Base-by-base conservation (phyloP, 2,797 vertebrate species). In the Echeneis naucrates region DNA sequence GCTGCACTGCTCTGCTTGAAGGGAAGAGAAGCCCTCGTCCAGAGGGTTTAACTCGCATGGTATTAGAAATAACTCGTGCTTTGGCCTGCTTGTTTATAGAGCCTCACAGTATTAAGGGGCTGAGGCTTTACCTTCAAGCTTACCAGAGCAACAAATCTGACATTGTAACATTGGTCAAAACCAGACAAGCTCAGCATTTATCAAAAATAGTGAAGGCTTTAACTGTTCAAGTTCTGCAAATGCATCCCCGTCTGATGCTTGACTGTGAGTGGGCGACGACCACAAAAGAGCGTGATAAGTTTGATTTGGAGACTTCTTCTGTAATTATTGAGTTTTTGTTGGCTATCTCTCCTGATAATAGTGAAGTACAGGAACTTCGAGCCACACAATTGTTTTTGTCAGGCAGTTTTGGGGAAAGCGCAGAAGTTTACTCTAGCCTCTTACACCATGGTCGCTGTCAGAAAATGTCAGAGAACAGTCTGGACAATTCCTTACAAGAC, bases 51-150 rank as follows among this genome's bases (percentile, higher is more conserved):
- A 54, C 92, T 52, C 85, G 92, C 44, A 78, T 96, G 73, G 42
- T 89, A 61, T 37, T 96, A 70, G 93, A 90, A 78, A 89, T 98
- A 62, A 96, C 95, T 6, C 93, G 93, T 2, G 97, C 95, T 0
- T 83, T 99, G 75, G 95, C 97, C 4, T 86, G 89, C 83, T 86
- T 99, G 47, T 88, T 98, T 26, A 93, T 95, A 0, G 77, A 94
- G 13, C 77, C 83, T 0, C 77, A 87, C 7, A 61, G 10, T 0
- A 68, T 35, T 3, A 82, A 80, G 0, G 96, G 95, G 0, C 72
- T 96, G 24, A 70, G 65, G 0, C 93, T 95, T 66, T 99, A 99
- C 35, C 78, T 99, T n/a, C 92, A 87, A 52, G 93, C 94, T 13
- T 99, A 95, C 40, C 63, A 23, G 38, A 69, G 64, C 0, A 86